Percentiles rank a stretch among this genome's conserved stretches.
These are phyloP conservation scores for Varanus salvator DNA, from an alignment of 2,113 vertebrate species.

Conservation along the genomic window DNA sequence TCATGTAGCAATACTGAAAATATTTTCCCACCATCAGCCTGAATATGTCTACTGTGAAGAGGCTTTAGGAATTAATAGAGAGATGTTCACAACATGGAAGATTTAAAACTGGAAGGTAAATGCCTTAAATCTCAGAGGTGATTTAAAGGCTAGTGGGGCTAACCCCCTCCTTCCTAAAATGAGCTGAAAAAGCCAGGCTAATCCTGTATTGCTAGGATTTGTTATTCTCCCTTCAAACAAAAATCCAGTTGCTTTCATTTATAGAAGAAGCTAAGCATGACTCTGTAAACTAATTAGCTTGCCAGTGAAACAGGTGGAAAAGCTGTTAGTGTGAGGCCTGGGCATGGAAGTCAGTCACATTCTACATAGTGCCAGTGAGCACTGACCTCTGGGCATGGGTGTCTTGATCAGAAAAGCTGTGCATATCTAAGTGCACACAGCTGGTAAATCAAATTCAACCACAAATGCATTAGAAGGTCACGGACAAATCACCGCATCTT, in stretches of 20 bases:
- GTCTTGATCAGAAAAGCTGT: not conserved
- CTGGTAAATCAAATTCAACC: not conserved
- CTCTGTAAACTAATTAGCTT: not conserved
- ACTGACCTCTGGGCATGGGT: not conserved
- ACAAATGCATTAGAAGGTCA: not conserved
- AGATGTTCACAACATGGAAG: not conserved
- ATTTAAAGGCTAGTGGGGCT: not conserved
- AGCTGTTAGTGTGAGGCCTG: not conserved
- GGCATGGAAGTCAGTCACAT: not conserved
- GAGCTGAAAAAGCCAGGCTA: constrained; percentile 8
- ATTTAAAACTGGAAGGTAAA: constrained; percentile 19
- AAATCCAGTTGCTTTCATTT: not conserved
- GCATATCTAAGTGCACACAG: not conserved
- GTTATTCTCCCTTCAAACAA: constrained; percentile 7
- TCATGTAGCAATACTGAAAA: not conserved
- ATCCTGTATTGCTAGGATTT: constrained; percentile 5
- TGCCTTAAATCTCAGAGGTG: not conserved
- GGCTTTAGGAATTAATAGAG: constrained; percentile 17
- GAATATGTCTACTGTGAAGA: constrained; percentile 4
- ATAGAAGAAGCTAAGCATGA: not conserved
- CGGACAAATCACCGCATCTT: not conserved
- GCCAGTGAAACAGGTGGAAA: not conserved
- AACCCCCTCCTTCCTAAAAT: not conserved
- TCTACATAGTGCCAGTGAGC: not conserved
- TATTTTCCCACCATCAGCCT: not conserved